Evolutionary conservation across 2,797 vertebrate species (phyloP), one percentile per base, ranked within the genome.

Genomic region (Acanthurus tractus): DNA sequence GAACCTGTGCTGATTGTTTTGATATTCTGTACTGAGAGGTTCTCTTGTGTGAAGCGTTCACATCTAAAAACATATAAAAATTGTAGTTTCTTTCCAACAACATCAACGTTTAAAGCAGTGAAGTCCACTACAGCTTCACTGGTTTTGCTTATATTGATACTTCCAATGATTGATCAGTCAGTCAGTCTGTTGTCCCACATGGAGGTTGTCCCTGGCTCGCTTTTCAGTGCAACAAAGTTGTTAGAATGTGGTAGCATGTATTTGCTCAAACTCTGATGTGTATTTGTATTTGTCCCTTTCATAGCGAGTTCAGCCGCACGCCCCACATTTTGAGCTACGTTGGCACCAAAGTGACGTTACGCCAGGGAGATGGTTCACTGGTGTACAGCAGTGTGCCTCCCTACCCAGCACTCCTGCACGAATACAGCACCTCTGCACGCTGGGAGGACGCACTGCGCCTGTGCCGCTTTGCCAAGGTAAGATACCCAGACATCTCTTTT

Each of bases 391-490:
- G 74, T 13, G 81, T 97, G 17, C 94, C 96, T 0, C 97, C 96
- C 0, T 98, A 97, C 82, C 95, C 97, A 0, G 92, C 91, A 0
- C 94, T 98, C 54, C 96, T 99, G 44, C 98, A 99, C 1, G 94
- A 95, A 18, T 95, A 98, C 63, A 89, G 94, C 55, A 78, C 88
- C 81, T 74, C 94, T n/a, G 93, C 96, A 5, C 93, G 96, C 48
- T 99, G 98, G 98, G 95, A 97, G 58, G 96, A 99, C 22, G 96
- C 96, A 0, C 86, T 99, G 62, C 93, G 96, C 29, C 93, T 99
- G 63, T 99, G 98, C 77, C 96, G 96, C 54, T 98, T 98, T 25
- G 96, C 97, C 83, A 98, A 99, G 96, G 98, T 98, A 68, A 80
- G 46, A 74, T 15, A 17, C 29, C 15, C 1, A 3, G 3, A 8